A percentile compares a stretch with the other conserved stretches of the same genome.
Conservation (phyloP, 1,140 invertebrate species). For the Scaptomyza montana region DNA sequence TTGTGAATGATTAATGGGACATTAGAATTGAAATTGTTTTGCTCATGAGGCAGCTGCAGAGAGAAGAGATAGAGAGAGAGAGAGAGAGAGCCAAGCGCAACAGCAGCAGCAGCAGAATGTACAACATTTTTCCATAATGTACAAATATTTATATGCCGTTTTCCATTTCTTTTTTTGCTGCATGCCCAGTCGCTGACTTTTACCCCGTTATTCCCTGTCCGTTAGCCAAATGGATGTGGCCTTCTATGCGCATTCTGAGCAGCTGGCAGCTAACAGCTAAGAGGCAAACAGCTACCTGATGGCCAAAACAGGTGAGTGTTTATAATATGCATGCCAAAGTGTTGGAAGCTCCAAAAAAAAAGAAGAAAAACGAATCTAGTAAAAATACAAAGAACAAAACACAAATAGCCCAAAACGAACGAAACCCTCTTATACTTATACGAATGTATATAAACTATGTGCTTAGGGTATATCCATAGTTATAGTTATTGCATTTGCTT, state of each 20-base stretch:
- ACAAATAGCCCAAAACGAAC: slow-evolving; percentile 9
- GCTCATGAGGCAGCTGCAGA: slow-evolving; percentile 28
- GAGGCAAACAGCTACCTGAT: slow-evolving; percentile 18
- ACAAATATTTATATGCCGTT: slow-evolving; percentile 75
- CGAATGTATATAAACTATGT: slow-evolving; percentile 1
- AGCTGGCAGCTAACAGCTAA: slow-evolving; percentile 20
- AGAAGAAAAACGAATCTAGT: slow-evolving; percentile 33
- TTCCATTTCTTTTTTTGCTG: slow-evolving; percentile 13
- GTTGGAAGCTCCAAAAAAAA: slow-evolving; percentile 47
- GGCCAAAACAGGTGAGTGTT: slow-evolving; percentile 76
- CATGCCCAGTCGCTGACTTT: neutral
- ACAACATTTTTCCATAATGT: slow-evolving; percentile 67
- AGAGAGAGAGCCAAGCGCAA: slow-evolving; percentile 36
- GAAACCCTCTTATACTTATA: neutral
- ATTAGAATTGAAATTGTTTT: slow-evolving; percentile 82
- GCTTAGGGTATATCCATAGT: slow-evolving; percentile 15
- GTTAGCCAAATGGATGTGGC: slow-evolving; percentile 34
- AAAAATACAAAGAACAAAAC: neutral
- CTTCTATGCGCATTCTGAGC: slow-evolving; percentile 34
- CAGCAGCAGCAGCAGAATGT: slow-evolving; percentile 35
- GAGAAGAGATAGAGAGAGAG: slow-evolving; percentile 20
- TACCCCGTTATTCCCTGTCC: slow-evolving; percentile 2
- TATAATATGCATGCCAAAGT: slow-evolving; percentile 76
- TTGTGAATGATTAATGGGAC: slow-evolving; percentile 81
- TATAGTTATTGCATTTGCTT: slow-evolving; percentile 4